phyloP scores from a whole-genome alignment of 2,797 vertebrate species.

The Euthynnus affinis region DNA sequence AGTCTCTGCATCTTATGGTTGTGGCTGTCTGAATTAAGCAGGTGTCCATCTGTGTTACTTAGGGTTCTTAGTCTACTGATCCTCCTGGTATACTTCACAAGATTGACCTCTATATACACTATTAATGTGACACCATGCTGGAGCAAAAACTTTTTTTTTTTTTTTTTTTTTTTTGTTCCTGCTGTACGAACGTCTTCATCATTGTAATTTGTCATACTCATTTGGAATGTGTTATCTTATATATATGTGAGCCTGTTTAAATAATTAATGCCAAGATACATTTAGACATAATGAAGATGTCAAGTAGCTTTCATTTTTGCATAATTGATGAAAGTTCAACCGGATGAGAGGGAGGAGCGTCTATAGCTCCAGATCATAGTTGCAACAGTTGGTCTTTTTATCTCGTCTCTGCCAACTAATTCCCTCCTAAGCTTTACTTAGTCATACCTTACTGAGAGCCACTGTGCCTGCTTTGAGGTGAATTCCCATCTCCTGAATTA shows the following conservation, averaged over 20 bases:
- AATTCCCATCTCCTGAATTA: conserved; percentile 54
- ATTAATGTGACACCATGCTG: conserved; percentile 6
- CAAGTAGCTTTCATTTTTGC: conserved; percentile 39
- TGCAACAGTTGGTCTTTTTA: conserved; percentile 49
- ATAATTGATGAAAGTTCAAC: conserved; percentile 39
- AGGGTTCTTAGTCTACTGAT: conserved; percentile 43
- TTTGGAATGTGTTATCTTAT: conserved; percentile 29
- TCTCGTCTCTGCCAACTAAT: conserved; percentile 67
- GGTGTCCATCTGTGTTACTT: background rate
- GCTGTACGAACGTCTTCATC: background rate
- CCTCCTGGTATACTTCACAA: conserved; percentile 18
- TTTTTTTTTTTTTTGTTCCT: background rate
- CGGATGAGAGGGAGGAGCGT: conserved; percentile 8
- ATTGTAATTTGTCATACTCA: background rate
- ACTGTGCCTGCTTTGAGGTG: conserved; percentile 56
- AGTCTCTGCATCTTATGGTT: conserved; percentile 22
- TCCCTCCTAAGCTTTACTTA: conserved; percentile 71
- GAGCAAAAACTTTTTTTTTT: background rate
- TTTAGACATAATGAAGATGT: conserved; percentile 34
- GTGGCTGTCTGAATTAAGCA: conserved; percentile 29
- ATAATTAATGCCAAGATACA: conserved; percentile 57
- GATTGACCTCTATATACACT: conserved; percentile 5
- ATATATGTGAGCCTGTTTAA: conserved; percentile 28
- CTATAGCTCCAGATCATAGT: conserved; percentile 1
- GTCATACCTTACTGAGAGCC: conserved; percentile 45